phyloP scores from a whole-genome alignment of 1,140 invertebrate genomes.

The Hetaerina americana region DNA sequence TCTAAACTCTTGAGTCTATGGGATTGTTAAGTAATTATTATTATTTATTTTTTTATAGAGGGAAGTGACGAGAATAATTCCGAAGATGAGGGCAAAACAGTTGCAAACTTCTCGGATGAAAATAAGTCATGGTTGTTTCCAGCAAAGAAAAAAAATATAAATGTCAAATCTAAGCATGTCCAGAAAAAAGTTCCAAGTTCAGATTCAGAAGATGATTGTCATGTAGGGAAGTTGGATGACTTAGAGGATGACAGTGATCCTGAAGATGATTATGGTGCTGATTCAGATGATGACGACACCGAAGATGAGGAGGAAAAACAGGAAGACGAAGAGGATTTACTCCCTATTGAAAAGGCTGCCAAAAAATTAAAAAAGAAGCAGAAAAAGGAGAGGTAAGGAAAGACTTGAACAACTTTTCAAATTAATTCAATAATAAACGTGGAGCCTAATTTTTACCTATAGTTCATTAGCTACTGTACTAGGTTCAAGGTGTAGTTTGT shows the following conservation, averaged over 20 bases:
- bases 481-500: too few species aligned
- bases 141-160: slow-evolving; percentile 13
- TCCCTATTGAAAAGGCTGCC: slow-evolving; percentile 78
- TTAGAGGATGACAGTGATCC: not conserved
- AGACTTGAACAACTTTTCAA: not conserved
- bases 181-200: slow-evolving; percentile 23
- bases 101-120: slow-evolving; percentile 10
- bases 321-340: slow-evolving; percentile 45
- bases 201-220: slow-evolving; percentile 29
- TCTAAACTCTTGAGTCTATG: not conserved
- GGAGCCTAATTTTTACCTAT: too few species aligned
- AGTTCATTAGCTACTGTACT: too few species aligned
- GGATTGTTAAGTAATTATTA: not conserved
- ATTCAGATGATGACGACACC: slow-evolving; percentile 12
- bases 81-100: slow-evolving; percentile 17
- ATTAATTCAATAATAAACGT: not conserved
- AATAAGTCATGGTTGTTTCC: not conserved
- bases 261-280: not conserved
- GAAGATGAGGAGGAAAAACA: slow-evolving; percentile 29
- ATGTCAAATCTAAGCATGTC: slow-evolving; percentile 16
- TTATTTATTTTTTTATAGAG: not conserved
- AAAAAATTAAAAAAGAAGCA: slow-evolving; percentile 66
- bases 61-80: slow-evolving; percentile 13
- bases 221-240: slow-evolving; percentile 10
- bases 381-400: slow-evolving; percentile 41